A percentile compares a stretch with the other conserved stretches of the same genome.
Evolutionary conservation across 2,888 invertebrate genomes (phyloP).

Genomic region (Hoplodrina blanda): DNA sequence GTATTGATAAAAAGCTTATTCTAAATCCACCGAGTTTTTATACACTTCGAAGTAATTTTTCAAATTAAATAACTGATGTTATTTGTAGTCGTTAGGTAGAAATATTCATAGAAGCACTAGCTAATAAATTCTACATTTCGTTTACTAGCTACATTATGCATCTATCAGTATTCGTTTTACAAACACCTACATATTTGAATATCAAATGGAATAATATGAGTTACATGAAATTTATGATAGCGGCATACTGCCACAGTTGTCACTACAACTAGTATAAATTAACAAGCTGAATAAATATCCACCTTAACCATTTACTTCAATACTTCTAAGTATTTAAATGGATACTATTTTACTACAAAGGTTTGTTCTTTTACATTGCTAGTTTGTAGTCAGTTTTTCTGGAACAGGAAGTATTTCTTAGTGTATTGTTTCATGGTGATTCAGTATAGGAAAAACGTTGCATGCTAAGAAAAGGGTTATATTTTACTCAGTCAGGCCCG

Average conservation of each 20-base stretch:
- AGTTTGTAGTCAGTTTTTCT: constrained; percentile 34
- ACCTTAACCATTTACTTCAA: constrained; percentile 52
- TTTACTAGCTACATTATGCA: constrained; percentile 49
- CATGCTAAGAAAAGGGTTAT: constrained; percentile 35
- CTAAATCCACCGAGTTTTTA: constrained; percentile 30
- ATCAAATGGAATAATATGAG: constrained; percentile 64
- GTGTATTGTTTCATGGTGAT: constrained; percentile 22
- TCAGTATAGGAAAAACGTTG: constrained; percentile 51
- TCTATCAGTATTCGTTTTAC: constrained; percentile 59
- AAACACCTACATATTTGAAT: constrained; percentile 62
- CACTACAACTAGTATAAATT: constrained; percentile 60
- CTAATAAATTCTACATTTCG: constrained; percentile 31
- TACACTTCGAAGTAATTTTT: constrained; percentile 36
- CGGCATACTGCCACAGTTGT: constrained; percentile 60
- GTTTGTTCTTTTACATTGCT: constrained; percentile 18
- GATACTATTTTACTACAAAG: not conserved
- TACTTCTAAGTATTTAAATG: constrained; percentile 23
- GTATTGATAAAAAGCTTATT: constrained; percentile 52
- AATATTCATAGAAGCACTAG: constrained; percentile 27
- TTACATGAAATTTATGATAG: constrained; percentile 59
- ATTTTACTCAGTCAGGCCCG: constrained; percentile 17
- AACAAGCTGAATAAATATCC: constrained; percentile 55
- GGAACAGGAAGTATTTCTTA: constrained; percentile 42
- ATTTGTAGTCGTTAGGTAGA: constrained; percentile 20
- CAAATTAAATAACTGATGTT: constrained; percentile 15